Percentiles rank a stretch among this genome's conserved stretches.
phyloP scores from a whole-genome alignment of 2,113 vertebrate species.

The Cygnus atratus region DNA sequence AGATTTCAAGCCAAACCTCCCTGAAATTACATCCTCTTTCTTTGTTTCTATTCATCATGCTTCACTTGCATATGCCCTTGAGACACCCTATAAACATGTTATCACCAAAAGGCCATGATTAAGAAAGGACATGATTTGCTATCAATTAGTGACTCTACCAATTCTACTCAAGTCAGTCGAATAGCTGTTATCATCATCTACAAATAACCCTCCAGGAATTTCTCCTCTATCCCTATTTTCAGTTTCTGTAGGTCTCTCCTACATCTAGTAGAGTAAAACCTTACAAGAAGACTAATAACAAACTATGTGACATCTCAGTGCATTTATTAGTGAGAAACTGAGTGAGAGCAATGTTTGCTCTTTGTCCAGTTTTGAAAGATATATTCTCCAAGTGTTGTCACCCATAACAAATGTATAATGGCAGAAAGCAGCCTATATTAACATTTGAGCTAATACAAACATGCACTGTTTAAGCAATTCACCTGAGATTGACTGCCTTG shows the following conservation, averaged over 20 bases:
- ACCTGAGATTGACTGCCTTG: constrained; percentile 29
- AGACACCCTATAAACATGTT: not conserved
- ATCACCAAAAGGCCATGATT: not conserved
- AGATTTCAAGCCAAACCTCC: not conserved
- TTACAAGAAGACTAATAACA: not conserved
- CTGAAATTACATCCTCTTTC: not conserved
- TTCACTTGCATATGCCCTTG: not conserved
- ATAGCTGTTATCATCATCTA: not conserved
- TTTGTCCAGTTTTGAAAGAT: constrained; percentile 38
- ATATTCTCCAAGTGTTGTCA: constrained; percentile 58
- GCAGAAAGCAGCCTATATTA: constrained; percentile 39
- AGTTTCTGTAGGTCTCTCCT: not conserved
- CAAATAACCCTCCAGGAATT: not conserved
- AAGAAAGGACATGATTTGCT: not conserved
- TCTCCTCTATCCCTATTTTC: not conserved
- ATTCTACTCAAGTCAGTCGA: not conserved
- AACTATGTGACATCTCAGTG: not conserved
- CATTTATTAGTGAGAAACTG: not conserved
- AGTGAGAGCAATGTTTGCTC: not conserved
- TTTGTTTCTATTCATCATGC: not conserved
- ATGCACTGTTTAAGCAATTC: constrained; percentile 53
- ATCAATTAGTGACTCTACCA: not conserved
- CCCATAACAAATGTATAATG: constrained; percentile 34
- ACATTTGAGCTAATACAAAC: constrained; percentile 52
- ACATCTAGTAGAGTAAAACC: not conserved